Percentiles rank a stretch among this genome's conserved stretches.
phyloP scores from a whole-genome alignment of 2,113 vertebrate species.

The Candoia aspera region DNA sequence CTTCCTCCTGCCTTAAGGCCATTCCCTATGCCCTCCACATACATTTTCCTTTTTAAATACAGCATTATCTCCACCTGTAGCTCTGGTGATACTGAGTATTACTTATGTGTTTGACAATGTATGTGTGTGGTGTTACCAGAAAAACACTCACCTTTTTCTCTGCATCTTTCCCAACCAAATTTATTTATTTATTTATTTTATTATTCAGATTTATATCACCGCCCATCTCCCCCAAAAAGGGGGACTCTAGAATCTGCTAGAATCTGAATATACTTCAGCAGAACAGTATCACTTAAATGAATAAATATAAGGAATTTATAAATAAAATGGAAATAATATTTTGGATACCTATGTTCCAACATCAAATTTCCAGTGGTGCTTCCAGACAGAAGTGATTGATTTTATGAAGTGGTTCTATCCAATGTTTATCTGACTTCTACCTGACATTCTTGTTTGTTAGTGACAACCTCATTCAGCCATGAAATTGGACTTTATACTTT shows the following conservation, averaged over 20 bases:
- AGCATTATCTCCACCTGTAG: too few species aligned
- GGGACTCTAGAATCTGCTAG: too few species aligned
- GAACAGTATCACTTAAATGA: neutral
- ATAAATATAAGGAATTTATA: too few species aligned
- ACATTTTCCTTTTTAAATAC: too few species aligned
- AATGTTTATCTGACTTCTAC: neutral
- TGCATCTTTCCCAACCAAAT: neutral
- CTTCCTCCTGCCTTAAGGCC: too few species aligned
- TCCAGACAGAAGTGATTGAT: too few species aligned
- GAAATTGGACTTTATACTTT: neutral
- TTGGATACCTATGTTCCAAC: neutral
- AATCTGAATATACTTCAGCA: neutral
- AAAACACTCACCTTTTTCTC: neutral
- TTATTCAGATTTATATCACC: too few species aligned
- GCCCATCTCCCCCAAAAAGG: too few species aligned
- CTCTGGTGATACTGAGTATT: too few species aligned
- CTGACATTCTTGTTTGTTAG: neutral
- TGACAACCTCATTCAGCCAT: neutral
- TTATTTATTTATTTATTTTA: too few species aligned
- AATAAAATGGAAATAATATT: neutral
- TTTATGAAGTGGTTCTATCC: neutral
- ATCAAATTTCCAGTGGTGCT: neutral
- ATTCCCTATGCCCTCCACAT: too few species aligned
- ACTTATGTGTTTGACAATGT: neutral
- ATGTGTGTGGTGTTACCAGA: neutral